These are phyloP conservation scores for Eupeodes latifasciatus DNA, from an alignment of 2,888 invertebrate species.

Conservation along the genomic window DNA sequence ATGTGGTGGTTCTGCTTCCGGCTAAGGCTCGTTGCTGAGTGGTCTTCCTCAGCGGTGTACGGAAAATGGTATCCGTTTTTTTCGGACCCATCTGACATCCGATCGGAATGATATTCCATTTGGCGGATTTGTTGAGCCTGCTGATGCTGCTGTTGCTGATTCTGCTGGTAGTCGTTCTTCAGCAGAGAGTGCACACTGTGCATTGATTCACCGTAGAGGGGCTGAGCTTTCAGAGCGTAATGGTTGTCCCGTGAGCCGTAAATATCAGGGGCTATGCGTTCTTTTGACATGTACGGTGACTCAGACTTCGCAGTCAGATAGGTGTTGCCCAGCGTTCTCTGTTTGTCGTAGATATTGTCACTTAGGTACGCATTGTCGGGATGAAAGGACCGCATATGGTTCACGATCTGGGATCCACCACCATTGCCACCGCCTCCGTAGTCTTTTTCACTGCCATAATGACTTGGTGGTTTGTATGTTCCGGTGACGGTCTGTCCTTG, in stretches of 20 bases:
- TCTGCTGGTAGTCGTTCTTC: slow-evolving; percentile 84
- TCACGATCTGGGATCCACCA: slow-evolving; percentile 82
- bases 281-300: slow-evolving; percentile 83
- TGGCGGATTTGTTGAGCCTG: slow-evolving; percentile 83
- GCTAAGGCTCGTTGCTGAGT: slow-evolving; percentile 84
- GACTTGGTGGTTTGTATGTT: slow-evolving; percentile 82
- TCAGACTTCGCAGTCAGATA: slow-evolving; percentile 82
- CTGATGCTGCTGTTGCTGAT: slow-evolving; percentile 80
- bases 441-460: slow-evolving; percentile 83
- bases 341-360: slow-evolving; percentile 83
- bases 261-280: slow-evolving; percentile 83
- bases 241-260: slow-evolving; percentile 83
- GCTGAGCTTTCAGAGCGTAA: slow-evolving; percentile 82
- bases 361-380: slow-evolving; percentile 82
- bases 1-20: slow-evolving; percentile 80
- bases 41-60: slow-evolving; percentile 93
- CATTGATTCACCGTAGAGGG: slow-evolving; percentile 81
- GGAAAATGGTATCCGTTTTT: slow-evolving; percentile 93
- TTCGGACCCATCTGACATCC: slow-evolving; percentile 89
- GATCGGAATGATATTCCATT: slow-evolving; percentile 85
- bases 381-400: slow-evolving; percentile 83
- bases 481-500: slow-evolving; percentile 76
- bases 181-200: slow-evolving; percentile 84
- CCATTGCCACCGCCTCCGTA: slow-evolving; percentile 79
- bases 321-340: slow-evolving; percentile 81